Conservation (phyloP, 2,888 invertebrate species). For the Euplagia quadripunctaria region DNA sequence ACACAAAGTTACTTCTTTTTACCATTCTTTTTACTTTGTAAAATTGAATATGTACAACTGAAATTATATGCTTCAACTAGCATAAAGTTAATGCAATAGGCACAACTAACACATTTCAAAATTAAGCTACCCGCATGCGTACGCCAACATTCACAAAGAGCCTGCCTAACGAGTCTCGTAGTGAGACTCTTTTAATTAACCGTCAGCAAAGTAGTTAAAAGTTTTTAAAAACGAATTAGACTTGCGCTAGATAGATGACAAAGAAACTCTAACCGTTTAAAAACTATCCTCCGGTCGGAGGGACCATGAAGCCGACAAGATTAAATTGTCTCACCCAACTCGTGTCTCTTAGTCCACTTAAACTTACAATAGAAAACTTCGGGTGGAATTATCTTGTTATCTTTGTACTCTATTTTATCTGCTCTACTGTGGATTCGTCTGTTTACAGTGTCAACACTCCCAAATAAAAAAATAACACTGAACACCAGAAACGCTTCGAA, state of each 20-base stretch:
- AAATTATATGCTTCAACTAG: background rate
- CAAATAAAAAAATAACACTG: slow-evolving; percentile 34
- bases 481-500: slow-evolving; percentile 27
- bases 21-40: too few species aligned
- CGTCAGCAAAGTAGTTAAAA: slow-evolving; percentile 59
- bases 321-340: slow-evolving; percentile 79
- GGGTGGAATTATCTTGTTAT: slow-evolving; percentile 79
- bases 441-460: slow-evolving; percentile 37
- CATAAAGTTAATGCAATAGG: background rate
- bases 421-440: slow-evolving; percentile 31
- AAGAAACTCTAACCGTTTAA: slow-evolving; percentile 77
- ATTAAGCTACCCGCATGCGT: slow-evolving; percentile 9
- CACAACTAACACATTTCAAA: background rate
- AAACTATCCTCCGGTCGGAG: slow-evolving; percentile 66
- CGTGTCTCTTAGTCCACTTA: slow-evolving; percentile 69
- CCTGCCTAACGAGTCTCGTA: slow-evolving; percentile 17
- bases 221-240: slow-evolving; percentile 68
- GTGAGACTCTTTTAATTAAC: slow-evolving; percentile 62
- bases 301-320: slow-evolving; percentile 73
- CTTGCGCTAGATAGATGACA: slow-evolving; percentile 67
- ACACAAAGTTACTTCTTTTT: too few species aligned
- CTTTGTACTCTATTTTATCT: slow-evolving; percentile 66
- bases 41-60: background rate
- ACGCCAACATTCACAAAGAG: slow-evolving; percentile 9
- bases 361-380: slow-evolving; percentile 76